Conservation (phyloP, 2,888 invertebrate species). For the Apomyelois bistriatella region DNA sequence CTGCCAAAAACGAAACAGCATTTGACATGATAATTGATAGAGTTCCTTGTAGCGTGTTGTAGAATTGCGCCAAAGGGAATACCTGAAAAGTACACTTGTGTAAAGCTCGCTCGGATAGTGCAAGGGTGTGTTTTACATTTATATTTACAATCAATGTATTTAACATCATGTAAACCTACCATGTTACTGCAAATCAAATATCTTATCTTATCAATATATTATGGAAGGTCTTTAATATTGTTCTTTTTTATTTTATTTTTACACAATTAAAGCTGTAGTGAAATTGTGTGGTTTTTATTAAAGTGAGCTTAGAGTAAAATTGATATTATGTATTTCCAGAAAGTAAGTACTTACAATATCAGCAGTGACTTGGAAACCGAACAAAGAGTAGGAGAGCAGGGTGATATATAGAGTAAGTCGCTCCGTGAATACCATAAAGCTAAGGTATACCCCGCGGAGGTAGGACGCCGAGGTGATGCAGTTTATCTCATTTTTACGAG, state of each 20-base stretch:
- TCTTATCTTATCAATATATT: too few relatives aligned
- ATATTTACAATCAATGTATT: too few relatives aligned
- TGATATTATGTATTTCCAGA: not conserved
- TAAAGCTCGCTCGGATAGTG: not conserved
- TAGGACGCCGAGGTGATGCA: conserved; percentile 83
- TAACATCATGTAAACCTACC: too few relatives aligned
- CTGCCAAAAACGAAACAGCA: conserved; percentile 80
- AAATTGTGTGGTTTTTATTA: too few relatives aligned
- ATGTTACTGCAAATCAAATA: too few relatives aligned
- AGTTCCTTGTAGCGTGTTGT: conserved; percentile 81
- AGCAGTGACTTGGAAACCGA: conserved; percentile 80
- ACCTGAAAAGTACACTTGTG: conserved; percentile 61
- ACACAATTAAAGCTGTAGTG: too few relatives aligned
- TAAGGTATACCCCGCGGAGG: conserved; percentile 83
- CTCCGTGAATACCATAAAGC: conserved; percentile 90
- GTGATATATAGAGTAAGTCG: conserved; percentile 91
- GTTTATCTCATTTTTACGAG: conserved; percentile 84
- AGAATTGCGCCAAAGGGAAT: conserved; percentile 82
- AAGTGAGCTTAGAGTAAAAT: too few relatives aligned
- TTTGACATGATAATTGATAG: conserved; percentile 82
- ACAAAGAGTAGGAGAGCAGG: conserved; percentile 86
- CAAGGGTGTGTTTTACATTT: too few relatives aligned
- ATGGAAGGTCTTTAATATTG: too few relatives aligned
- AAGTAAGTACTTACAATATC: conserved; percentile 69
- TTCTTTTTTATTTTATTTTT: too few relatives aligned